Conservation (phyloP, 2,113 vertebrate species). For the Amphiprion percula region DNA sequence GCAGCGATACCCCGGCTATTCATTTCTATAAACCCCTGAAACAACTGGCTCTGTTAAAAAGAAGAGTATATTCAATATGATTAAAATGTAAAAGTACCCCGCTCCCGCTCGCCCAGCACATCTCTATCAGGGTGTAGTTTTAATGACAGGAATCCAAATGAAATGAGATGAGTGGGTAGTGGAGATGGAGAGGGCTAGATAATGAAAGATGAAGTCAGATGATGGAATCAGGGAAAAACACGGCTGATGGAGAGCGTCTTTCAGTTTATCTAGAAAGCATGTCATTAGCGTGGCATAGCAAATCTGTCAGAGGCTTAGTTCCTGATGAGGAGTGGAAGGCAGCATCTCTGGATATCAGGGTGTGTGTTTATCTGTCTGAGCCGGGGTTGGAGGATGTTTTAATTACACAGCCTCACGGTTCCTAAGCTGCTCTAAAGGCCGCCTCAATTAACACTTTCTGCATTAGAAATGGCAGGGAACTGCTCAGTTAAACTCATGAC, state of each 20-base stretch:
- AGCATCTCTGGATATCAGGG: constrained; percentile 26
- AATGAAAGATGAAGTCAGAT: constrained; percentile 63
- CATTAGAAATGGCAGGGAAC: not conserved
- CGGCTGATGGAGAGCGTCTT: constrained; percentile 27
- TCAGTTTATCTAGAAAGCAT: constrained; percentile 33
- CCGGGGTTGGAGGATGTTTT: constrained; percentile 25
- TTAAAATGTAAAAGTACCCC: constrained; percentile 12
- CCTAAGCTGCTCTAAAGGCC: constrained; percentile 13
- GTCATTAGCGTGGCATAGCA: constrained; percentile 19
- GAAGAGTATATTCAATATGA: not conserved
- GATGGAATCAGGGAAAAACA: constrained; percentile 47
- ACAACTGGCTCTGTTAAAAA: not conserved
- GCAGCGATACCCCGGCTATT: not conserved
- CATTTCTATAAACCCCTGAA: constrained; percentile 28
- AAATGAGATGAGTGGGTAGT: constrained; percentile 49
- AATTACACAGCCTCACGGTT: constrained; percentile 37
- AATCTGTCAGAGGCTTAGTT: constrained; percentile 49
- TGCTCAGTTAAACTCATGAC: not conserved
- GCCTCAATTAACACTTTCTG: constrained; percentile 39
- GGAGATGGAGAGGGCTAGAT: constrained; percentile 28
- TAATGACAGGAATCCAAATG: constrained; percentile 53
- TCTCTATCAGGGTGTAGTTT: constrained; percentile 17
- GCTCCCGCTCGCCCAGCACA: not conserved
- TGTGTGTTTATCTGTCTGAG: not conserved
- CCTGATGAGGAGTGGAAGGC: constrained; percentile 20